phyloP scores from a whole-genome alignment of 2,797 vertebrate species.

The Cynodonichthys magdalenae region DNA sequence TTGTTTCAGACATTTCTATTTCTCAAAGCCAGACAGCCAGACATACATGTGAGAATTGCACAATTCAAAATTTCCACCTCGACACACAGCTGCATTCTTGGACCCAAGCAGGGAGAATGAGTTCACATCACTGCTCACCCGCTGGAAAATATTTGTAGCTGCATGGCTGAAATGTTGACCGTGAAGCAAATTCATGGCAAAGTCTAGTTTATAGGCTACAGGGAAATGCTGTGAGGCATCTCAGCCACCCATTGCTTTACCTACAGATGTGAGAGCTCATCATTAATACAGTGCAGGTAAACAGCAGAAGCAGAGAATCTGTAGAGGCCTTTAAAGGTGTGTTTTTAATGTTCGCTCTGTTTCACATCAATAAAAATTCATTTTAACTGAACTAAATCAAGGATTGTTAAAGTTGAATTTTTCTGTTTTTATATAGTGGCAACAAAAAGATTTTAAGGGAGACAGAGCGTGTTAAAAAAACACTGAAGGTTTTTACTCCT shows the following conservation, averaged over 20 bases:
- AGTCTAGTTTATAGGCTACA: constrained; percentile 42
- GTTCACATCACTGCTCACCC: constrained; percentile 39
- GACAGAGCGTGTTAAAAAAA: neutral
- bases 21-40: constrained; percentile 49
- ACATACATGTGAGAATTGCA: constrained; percentile 53
- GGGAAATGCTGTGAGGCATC: constrained; percentile 34
- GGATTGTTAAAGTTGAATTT: neutral
- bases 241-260: constrained; percentile 27
- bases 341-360: constrained; percentile 39
- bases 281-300: constrained; percentile 22
- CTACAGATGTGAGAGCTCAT: constrained; percentile 30
- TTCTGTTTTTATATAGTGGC: neutral
- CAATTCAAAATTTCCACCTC: constrained; percentile 67
- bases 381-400: too few species aligned
- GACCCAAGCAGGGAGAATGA: constrained; percentile 46
- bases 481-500: neutral
- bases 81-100: constrained; percentile 62
- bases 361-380: constrained; percentile 19
- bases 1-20: too few species aligned
- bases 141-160: constrained; percentile 62
- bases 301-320: constrained; percentile 3
- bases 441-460: neutral
- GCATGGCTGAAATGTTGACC: constrained; percentile 53
- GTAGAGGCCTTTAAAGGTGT: constrained; percentile 10
- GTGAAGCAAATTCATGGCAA: constrained; percentile 48